Evolutionary conservation across 92 coral and sea anemone genomes (phyloP).

Genomic region (Epizoanthus illoricatus): DNA sequence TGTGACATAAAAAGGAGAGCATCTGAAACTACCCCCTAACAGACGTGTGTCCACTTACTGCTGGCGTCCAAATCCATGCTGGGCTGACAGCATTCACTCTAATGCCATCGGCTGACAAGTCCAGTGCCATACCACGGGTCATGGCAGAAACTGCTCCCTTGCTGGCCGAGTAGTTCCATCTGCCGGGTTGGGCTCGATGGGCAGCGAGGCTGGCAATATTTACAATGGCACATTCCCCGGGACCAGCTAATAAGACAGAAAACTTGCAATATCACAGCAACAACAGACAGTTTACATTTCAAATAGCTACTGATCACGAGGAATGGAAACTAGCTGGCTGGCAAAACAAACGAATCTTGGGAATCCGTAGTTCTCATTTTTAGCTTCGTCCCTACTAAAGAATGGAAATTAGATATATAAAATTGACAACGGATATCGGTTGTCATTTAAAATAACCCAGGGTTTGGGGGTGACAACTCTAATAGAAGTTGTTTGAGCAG

Average conservation of each 20-base stretch:
- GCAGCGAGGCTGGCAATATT: slow-evolving; percentile 41
- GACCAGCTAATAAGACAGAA: slow-evolving; percentile 23
- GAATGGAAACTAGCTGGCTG: too few species aligned
- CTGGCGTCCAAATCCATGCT: slow-evolving; percentile 48
- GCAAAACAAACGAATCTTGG: too few species aligned
- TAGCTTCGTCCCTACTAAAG: too few species aligned
- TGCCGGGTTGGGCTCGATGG: slow-evolving; percentile 25
- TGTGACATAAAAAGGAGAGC: neutral
- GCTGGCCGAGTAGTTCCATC: slow-evolving; percentile 53
- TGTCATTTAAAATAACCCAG: too few species aligned
- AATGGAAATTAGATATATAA: too few species aligned
- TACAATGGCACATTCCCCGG: slow-evolving; percentile 42
- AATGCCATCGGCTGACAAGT: slow-evolving; percentile 62
- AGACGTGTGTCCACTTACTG: slow-evolving; percentile 27
- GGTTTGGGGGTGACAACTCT: too few species aligned
- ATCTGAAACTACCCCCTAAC: neutral
- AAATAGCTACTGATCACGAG: too few species aligned
- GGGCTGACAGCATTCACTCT: slow-evolving; percentile 67
- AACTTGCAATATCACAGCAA: too few species aligned
- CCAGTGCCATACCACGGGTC: slow-evolving; percentile 64
- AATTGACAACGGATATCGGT: too few species aligned
- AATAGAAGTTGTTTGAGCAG: too few species aligned
- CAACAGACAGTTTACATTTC: too few species aligned
- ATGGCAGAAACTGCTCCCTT: slow-evolving; percentile 59
- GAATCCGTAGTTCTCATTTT: too few species aligned